Base-by-base conservation (phyloP, 2,888 invertebrate genomes). In the Xylota sylvarum region DNA sequence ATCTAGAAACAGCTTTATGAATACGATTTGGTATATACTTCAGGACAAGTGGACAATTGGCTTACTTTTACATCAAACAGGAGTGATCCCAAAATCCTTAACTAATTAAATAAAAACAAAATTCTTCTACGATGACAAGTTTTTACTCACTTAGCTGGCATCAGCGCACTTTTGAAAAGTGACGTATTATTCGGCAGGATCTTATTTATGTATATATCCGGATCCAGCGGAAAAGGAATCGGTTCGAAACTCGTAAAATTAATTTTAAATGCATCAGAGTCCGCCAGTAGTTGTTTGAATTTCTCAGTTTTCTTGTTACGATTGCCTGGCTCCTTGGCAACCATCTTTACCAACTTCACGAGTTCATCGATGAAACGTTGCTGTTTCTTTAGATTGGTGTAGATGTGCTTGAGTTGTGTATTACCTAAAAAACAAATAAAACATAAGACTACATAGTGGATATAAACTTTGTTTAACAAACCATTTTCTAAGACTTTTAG, bases 161-260 rank as follows among this genome's bases (percentile, higher is more conserved):
- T 99, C 73, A 98, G 93, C 0, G 98, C 97, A 37, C 98, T 99
- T 92, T 99, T 99, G 93, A 99, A 99, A 0, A 99, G 94, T 56
- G 96, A 96, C 0, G 98, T 98, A 89, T 97, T 97, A 89, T 97
- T 96, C 0, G 98, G 95, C 65, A 97, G 94, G 50, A 99, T 97
- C 65, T 97, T 97, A 90, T 96, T 96, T 82, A 99, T 97, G 72
- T 94, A 95, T 27, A 98, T 95, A 89, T 95, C 96, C 0, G 99
- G 99, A 93, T 99, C 99, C 10, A 99, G 92, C 0, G 99, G 99
- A 90, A 99, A 96, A 0, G 98, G 98, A 90, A 99, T 95, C 0
- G 98, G 96, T 88, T 98, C 98, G 92, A 98, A 98, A 92, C 95
- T 96, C 0, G 96, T 94, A 92, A 98, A 98, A 93, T 97, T 97